Percentiles rank a stretch among this genome's conserved stretches.
Evolutionary conservation across 2,113 vertebrate genomes (phyloP).

Genomic region (Notechis scutatus): DNA sequence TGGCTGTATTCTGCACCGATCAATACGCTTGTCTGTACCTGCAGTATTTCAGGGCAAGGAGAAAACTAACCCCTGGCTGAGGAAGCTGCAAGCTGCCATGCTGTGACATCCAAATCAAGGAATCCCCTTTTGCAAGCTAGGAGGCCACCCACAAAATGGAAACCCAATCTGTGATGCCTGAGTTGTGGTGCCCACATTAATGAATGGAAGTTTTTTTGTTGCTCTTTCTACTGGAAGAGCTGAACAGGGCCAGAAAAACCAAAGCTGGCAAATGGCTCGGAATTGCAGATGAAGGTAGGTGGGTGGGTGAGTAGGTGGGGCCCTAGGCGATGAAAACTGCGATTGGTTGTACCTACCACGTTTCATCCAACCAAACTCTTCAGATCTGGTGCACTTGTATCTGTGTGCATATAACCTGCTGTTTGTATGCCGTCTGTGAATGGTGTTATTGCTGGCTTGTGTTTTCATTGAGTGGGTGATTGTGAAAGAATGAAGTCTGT

Average conservation of each 20-base stretch:
- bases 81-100: background rate
- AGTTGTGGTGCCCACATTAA: background rate
- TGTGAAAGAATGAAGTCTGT: background rate
- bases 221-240: too few species aligned
- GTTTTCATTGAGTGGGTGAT: background rate
- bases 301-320: background rate
- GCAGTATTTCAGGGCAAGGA: background rate
- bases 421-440: background rate
- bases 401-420: background rate
- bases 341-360: background rate
- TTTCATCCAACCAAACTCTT: background rate
- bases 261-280: background rate
- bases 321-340: background rate
- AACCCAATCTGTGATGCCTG: background rate
- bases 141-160: too few species aligned
- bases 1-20: background rate
- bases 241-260: background rate
- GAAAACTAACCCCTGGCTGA: background rate
- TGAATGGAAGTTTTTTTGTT: background rate
- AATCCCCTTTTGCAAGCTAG: background rate
- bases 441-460: background rate
- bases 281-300: background rate
- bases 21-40: too few species aligned
- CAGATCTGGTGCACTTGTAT: background rate
- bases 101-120: too few species aligned